These are phyloP conservation scores for Gadus chalcogrammus DNA, from an alignment of 2,113 vertebrate species.

Conservation along the genomic window DNA sequence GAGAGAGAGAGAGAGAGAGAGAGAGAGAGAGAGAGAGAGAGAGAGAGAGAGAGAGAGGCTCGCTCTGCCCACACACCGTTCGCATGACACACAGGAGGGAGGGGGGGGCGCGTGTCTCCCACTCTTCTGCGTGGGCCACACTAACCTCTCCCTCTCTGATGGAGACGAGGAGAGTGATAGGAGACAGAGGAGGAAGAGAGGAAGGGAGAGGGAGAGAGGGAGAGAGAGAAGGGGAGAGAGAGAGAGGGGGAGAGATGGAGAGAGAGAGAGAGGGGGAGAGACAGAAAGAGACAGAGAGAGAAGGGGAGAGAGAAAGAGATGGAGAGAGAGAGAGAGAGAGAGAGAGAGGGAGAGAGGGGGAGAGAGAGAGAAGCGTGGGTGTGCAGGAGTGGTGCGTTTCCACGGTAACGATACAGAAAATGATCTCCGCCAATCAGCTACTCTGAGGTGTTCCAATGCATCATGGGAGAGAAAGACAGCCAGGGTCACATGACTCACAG, in stretches of 20 bases:
- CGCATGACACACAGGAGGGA: background rate
- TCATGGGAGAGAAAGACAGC: slow-evolving; percentile 3
- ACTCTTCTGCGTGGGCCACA: background rate
- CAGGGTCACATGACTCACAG: background rate
- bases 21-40: background rate
- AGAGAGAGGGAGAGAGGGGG: background rate
- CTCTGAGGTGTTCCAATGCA: background rate
- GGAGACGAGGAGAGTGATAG: background rate
- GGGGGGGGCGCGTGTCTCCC: background rate
- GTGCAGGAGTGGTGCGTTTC: slow-evolving; percentile 62
- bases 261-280: background rate
- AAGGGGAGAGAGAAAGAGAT: background rate
- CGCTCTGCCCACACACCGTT: background rate
- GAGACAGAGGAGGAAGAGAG: background rate
- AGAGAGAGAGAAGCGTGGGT: slow-evolving; percentile 48
- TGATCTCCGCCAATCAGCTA: background rate
- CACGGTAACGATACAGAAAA: slow-evolving; percentile 49
- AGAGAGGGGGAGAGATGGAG: background rate
- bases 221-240: background rate
- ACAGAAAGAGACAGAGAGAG: background rate
- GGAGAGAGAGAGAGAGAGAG: background rate
- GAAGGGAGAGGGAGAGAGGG: background rate
- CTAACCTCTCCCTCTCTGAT: background rate
- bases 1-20: background rate
- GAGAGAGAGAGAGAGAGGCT: background rate